Conservation (phyloP, 2,113 vertebrate species). For the Festucalex cinctus region DNA sequence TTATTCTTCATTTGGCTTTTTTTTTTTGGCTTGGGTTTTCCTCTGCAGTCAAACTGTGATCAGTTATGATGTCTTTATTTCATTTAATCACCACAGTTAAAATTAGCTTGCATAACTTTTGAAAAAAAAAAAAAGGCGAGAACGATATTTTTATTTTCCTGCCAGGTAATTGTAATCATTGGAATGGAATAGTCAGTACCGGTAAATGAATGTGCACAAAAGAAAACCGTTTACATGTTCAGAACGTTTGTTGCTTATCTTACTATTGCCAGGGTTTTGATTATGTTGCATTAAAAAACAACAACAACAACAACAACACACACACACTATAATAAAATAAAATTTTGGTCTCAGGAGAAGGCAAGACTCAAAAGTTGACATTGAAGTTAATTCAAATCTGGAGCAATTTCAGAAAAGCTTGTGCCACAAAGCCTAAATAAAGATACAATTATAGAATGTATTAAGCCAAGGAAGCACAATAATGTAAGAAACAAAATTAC, state of each 20-base stretch:
- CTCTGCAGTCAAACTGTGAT: constrained; percentile 2
- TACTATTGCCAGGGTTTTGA: constrained; percentile 7
- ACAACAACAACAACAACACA: no score
- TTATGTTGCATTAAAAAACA: not conserved
- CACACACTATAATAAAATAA: not conserved
- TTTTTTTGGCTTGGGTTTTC: no score
- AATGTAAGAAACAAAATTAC: no score
- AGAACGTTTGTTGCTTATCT: constrained; percentile 2
- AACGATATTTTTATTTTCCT: constrained; percentile 19
- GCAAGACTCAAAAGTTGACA: not conserved
- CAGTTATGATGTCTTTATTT: constrained; percentile 25
- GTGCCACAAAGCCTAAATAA: no score
- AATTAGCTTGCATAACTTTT: constrained; percentile 33
- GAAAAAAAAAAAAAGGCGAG: constrained; percentile 26
- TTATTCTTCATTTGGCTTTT: no score
- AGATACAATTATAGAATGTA: no score
- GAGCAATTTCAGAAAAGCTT: no score
- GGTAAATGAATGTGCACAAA: constrained; percentile 31
- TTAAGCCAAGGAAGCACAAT: no score
- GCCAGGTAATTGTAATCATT: constrained; percentile 25
- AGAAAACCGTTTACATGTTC: constrained; percentile 28
- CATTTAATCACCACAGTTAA: constrained; percentile 26
- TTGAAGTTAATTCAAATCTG: no score
- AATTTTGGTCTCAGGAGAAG: not conserved
- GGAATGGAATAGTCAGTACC: constrained; percentile 21